phyloP scores from a whole-genome alignment of 2,113 vertebrate species.

The Amblyornis subalaris region DNA sequence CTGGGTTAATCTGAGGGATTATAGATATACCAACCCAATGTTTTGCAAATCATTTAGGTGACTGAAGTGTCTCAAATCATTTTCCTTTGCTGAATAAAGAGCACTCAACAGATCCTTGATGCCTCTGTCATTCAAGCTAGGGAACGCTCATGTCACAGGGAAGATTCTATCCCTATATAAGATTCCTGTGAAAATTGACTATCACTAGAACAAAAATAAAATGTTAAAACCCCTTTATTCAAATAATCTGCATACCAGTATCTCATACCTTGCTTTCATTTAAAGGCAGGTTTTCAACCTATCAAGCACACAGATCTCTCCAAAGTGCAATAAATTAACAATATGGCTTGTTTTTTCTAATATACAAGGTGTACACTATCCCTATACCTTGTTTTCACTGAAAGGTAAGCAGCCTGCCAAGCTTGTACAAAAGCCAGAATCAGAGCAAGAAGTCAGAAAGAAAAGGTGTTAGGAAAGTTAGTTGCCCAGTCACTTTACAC shows the following conservation, averaged over 20 bases:
- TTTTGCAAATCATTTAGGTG: slow-evolving; percentile 45
- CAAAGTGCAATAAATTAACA: not conserved
- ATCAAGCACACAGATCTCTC: not conserved
- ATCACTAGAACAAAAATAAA: slow-evolving; percentile 41
- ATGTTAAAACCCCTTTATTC: not conserved
- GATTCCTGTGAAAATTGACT: slow-evolving; percentile 45
- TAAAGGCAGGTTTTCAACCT: not conserved
- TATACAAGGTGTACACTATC: not conserved
- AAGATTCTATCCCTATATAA: slow-evolving; percentile 11
- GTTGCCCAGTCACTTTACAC: not conserved
- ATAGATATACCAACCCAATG: slow-evolving; percentile 34
- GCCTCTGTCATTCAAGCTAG: slow-evolving; percentile 43
- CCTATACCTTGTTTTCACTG: not conserved
- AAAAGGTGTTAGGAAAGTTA: not conserved
- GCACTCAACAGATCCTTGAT: slow-evolving; percentile 32
- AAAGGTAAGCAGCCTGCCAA: not conserved
- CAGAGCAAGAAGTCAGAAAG: not conserved
- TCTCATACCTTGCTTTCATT: not conserved
- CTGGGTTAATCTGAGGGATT: slow-evolving; percentile 21
- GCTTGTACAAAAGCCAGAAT: not conserved
- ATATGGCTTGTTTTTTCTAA: not conserved
- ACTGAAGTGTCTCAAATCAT: slow-evolving; percentile 28
- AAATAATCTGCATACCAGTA: not conserved
- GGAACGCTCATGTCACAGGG: not conserved
- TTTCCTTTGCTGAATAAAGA: slow-evolving; percentile 36